Evolutionary conservation across 2,888 invertebrate species (phyloP), one percentile per base, ranked within the genome.

Genomic region (Trachelus iudaicus): DNA sequence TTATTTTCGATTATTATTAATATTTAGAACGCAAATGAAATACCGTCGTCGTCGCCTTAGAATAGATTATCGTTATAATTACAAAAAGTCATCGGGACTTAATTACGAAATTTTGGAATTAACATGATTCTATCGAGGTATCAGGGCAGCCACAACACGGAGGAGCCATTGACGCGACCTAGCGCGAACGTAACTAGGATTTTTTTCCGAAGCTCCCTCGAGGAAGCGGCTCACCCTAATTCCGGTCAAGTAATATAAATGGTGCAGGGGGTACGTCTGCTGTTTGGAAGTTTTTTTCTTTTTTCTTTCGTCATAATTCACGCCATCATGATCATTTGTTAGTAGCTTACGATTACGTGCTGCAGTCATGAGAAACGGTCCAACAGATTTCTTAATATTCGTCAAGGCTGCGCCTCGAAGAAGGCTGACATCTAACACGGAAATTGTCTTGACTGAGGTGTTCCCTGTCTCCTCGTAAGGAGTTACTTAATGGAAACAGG

Each of bases 1-100:
- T 81, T 81, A 81, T 82, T 83, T 56, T 79, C 79, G 78, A 80
- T 82, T 81, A 81, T 80, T 82, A 80, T 82, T 81, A 81, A 79
- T 82, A 81, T 79, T 78, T 83, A 83, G 79, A 82, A 83, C 79
- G 76, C 75, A 85, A 86, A 83, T 82, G 37, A 80, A 84, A 79
- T 79, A 81, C 78, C 74, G 80, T 82, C 76, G 74, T 73, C 74
- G 15, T 34, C 34, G 79, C 73, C 79, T 81, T 82, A 83, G 77
- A 76, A 79, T 81, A 79, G 40, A 33, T 71, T 71, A 80, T 80
- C 76, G 79, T 82, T 79, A 80, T 84, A 81, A 82, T 85, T 85
- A 85, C 84, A 84, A 84, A 86, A 82, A 81, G 78, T 77, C 76
- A 73, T 76, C 81, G 78, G 80, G 80, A 80, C 77, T 79, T 83